phyloP scores from a whole-genome alignment of 2,888 invertebrate species.

The Drosophila suboccidentalis region DNA sequence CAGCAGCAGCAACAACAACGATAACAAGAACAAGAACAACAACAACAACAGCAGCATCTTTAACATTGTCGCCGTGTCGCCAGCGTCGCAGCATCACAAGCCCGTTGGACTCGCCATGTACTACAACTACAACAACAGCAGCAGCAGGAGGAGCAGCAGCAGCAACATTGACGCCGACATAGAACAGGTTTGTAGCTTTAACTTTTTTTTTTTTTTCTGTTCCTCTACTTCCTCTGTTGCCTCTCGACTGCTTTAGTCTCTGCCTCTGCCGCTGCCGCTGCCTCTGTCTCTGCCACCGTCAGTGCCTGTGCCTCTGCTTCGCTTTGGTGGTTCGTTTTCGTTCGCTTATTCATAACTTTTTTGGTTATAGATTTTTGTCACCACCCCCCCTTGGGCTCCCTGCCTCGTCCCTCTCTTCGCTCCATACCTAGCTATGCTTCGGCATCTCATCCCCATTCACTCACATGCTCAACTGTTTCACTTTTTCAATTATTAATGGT shows the following conservation, averaged over 20 bases:
- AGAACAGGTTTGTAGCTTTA: conserved; percentile 73
- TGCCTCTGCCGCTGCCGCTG: conserved; percentile 8
- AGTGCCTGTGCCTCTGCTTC: conserved; percentile 6
- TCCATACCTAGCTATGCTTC: conserved; percentile 15
- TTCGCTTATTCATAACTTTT: conserved; percentile 77
- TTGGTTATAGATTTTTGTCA: conserved; percentile 79
- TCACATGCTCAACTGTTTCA: conserved; percentile 77
- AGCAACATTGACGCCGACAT: conserved; percentile 54
- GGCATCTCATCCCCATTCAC: conserved; percentile 27
- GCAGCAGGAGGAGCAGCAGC: conserved; percentile 27
- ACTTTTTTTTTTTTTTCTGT: conserved; percentile 39
- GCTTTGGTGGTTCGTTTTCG: conserved; percentile 57
- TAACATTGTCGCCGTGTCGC: conserved; percentile 70
- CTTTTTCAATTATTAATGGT: conserved; percentile 80
- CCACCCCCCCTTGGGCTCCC: conserved; percentile 30
- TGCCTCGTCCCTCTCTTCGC: not conserved
- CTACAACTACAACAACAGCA: conserved; percentile 46
- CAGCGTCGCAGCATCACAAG: conserved; percentile 67
- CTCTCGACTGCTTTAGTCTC: conserved; percentile 24
- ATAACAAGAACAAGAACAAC: conserved; percentile 26
- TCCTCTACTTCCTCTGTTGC: conserved; percentile 7
- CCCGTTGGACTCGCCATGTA: conserved; percentile 64
- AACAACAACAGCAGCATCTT: conserved; percentile 52
- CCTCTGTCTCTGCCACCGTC: not conserved
- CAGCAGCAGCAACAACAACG: conserved; percentile 41